Percentiles rank a stretch among this genome's conserved stretches.
Evolutionary conservation across 2,888 invertebrate species (phyloP).

Genomic region (Tetrapedia diversipes): DNA sequence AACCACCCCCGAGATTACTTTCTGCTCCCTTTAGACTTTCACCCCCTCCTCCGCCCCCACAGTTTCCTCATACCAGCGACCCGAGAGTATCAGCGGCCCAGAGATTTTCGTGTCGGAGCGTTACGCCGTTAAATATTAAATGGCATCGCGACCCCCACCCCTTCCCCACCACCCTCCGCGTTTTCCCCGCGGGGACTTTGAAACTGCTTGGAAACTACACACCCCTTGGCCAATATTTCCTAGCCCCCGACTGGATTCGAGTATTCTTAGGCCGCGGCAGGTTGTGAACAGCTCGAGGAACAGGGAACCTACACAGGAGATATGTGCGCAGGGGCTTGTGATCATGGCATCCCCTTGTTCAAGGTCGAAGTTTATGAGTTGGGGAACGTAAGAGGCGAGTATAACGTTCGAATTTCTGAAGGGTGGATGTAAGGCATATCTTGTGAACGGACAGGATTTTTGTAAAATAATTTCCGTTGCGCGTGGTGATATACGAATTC

Average conservation of each 20-base stretch:
- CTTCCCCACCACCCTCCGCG: too few species aligned
- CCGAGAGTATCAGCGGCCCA: conserved; percentile 49
- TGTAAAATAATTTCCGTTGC: too few species aligned
- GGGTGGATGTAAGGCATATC: too few species aligned
- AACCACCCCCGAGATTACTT: conserved; percentile 51
- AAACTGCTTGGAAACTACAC: conserved; percentile 55
- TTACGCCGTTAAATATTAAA: conserved; percentile 64
- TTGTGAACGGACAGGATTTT: too few species aligned
- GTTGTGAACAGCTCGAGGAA: too few species aligned
- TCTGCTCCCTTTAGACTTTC: conserved; percentile 52
- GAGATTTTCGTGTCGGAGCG: conserved; percentile 57
- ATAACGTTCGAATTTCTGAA: too few species aligned
- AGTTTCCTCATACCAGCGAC: neutral
- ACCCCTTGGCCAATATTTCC: conserved; percentile 65
- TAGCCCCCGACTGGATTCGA: conserved; percentile 68
- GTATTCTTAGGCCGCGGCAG: conserved; percentile 41
- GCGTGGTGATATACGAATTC: too few species aligned
- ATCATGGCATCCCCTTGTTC: too few species aligned
- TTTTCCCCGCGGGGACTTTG: conserved; percentile 40
- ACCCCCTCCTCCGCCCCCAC: conserved; percentile 21
- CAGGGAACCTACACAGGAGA: neutral
- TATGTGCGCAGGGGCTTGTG: neutral
- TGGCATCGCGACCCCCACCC: conserved; percentile 38
- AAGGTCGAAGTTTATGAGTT: too few species aligned
- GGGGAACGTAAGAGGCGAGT: too few species aligned